These are phyloP conservation scores for Crotalus adamanteus DNA, from an alignment of 2,797 vertebrate genomes.

Conservation along the genomic window DNA sequence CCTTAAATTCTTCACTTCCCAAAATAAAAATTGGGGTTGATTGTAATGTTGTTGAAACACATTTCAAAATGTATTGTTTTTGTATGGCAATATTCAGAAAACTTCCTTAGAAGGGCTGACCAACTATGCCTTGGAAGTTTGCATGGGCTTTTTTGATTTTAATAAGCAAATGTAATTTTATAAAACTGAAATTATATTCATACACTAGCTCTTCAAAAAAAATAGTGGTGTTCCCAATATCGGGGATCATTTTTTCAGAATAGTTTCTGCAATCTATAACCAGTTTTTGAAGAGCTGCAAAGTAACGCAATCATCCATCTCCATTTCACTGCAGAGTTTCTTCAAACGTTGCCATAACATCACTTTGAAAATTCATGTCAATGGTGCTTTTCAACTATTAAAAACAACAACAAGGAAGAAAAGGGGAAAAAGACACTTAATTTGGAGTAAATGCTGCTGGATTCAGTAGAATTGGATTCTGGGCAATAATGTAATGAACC, in stretches of 20 bases:
- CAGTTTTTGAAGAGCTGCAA: not conserved
- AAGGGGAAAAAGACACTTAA: not conserved
- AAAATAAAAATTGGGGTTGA: not conserved
- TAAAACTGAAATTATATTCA: constrained; percentile 26
- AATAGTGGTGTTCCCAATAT: not conserved
- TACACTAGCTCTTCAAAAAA: constrained; percentile 9
- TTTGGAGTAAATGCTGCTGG: not conserved
- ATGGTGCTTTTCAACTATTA: constrained; percentile 81
- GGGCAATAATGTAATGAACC: not conserved
- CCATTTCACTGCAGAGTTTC: constrained; percentile 73
- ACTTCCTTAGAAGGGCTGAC: not conserved
- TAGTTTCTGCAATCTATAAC: not conserved
- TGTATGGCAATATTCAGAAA: not conserved
- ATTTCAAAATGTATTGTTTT: not conserved
- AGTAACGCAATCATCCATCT: not conserved
- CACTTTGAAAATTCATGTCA: constrained; percentile 86
- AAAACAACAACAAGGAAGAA: constrained; percentile 42
- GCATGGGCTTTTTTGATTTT: constrained; percentile 1
- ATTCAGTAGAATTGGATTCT: not conserved
- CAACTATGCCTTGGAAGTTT: not conserved
- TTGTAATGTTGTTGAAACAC: not conserved
- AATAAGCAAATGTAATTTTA: constrained; percentile 14
- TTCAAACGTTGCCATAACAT: constrained; percentile 91
- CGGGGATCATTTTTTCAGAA: not conserved
- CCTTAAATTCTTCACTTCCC: not conserved